Conservation (phyloP, 1,140 invertebrate species). For the Bombus consobrinus region DNA sequence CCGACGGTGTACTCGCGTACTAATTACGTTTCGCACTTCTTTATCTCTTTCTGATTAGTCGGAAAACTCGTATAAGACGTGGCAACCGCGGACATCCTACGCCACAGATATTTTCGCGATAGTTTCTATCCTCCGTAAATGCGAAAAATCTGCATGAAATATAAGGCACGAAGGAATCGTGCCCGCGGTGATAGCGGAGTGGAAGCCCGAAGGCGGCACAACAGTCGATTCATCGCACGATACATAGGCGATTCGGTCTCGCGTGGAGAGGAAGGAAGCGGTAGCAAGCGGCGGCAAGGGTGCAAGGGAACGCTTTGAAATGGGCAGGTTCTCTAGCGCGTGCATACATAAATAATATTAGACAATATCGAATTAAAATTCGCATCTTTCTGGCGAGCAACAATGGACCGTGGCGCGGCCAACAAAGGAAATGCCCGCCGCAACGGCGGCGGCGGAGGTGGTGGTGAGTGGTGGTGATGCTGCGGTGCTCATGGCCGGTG, state of each 20-base stretch:
- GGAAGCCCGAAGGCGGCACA: slow-evolving; percentile 1
- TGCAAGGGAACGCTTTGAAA: slow-evolving; percentile 39
- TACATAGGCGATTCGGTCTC: slow-evolving; percentile 36
- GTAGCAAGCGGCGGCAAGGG: slow-evolving; percentile 30
- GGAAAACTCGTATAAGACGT: too few relatives aligned
- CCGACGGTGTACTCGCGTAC: too few relatives aligned
- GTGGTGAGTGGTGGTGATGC: slow-evolving; percentile 4
- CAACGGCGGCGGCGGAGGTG: slow-evolving; percentile 41
- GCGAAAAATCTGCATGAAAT: slow-evolving; percentile 3
- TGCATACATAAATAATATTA: slow-evolving; percentile 77
- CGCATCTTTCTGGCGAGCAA: slow-evolving; percentile 70
- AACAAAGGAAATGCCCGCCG: slow-evolving; percentile 75
- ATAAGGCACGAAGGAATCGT: background rate
- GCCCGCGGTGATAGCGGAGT: background rate
- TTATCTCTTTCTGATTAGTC: too few relatives aligned
- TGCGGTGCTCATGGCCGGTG: slow-evolving; percentile 6
- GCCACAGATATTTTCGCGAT: background rate
- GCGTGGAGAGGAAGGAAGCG: slow-evolving; percentile 55
- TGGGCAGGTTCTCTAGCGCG: slow-evolving; percentile 51
- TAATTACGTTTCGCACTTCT: too few relatives aligned
- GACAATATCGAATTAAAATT: slow-evolving; percentile 79
- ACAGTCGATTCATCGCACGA: slow-evolving; percentile 30
- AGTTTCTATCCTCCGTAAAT: background rate
- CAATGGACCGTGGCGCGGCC: slow-evolving; percentile 69
- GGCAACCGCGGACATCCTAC: too few relatives aligned